phyloP scores from a whole-genome alignment of 2,888 invertebrate species.

The Tuberolachnus salignus region DNA sequence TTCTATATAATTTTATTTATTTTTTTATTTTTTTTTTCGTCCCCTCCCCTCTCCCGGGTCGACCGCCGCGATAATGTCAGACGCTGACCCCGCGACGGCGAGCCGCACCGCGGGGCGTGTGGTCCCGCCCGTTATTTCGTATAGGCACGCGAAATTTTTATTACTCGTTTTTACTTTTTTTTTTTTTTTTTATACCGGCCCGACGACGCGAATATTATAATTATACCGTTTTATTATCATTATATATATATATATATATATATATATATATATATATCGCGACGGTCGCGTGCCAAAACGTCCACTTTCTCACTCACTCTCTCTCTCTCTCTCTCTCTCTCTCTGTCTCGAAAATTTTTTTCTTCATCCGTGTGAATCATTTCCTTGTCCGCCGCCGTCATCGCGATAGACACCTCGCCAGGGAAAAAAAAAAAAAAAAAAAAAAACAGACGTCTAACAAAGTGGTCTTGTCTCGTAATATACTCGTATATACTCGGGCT shows the following conservation, averaged over 20 bases:
- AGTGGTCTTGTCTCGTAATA: not conserved
- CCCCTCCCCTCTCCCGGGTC: no score
- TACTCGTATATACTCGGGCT: no score
- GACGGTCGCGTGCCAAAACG: conserved; percentile 39
- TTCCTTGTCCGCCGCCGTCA: not conserved
- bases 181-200: not conserved
- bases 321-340: not conserved
- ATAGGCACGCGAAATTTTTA: not conserved
- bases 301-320: not conserved
- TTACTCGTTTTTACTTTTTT: not conserved
- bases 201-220: not conserved
- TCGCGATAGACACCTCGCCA: no score
- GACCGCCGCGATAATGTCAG: no score
- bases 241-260: no score
- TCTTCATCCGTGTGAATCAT: not conserved
- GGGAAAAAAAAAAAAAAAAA: not conserved
- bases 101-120: no score
- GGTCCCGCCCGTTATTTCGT: not conserved
- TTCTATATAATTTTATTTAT: no score
- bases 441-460: not conserved
- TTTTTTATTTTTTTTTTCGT: no score
- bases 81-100: no score
- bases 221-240: not conserved
- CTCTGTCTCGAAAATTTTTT: not conserved
- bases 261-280: not conserved